Percentiles rank a stretch among this genome's conserved stretches.
Evolutionary conservation across 1,140 invertebrate species (phyloP).

Genomic region (Diploscapter pachys): DNA sequence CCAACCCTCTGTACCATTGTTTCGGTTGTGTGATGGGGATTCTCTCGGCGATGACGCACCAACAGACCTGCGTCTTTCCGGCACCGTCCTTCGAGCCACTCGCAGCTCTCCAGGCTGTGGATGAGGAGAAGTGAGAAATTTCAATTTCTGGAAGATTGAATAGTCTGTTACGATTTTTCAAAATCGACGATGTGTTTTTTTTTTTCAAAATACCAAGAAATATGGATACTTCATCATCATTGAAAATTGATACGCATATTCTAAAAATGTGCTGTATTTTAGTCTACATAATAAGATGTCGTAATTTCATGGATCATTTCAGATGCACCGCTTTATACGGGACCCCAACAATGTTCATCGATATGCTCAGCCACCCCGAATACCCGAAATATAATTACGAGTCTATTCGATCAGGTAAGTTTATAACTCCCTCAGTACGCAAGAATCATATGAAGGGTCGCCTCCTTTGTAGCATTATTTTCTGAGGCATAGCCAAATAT

Average conservation of each 20-base stretch:
- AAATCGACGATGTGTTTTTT: too few species aligned
- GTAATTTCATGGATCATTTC: slow-evolving; percentile 6
- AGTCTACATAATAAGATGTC: too few species aligned
- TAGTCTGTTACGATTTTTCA: too few species aligned
- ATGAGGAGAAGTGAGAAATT: slow-evolving; percentile 44
- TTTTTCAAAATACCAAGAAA: too few species aligned
- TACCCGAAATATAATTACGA: slow-evolving; percentile 48
- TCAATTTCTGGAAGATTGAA: background rate
- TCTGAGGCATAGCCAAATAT: too few species aligned
- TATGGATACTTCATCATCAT: too few species aligned
- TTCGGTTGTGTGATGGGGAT: slow-evolving; percentile 76
- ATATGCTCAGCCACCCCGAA: slow-evolving; percentile 67
- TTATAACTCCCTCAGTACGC: too few species aligned
- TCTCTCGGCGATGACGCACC: slow-evolving; percentile 67
- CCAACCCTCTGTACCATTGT: slow-evolving; percentile 88
- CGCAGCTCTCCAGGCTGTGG: slow-evolving; percentile 64
- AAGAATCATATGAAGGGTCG: too few species aligned
- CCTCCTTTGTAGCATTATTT: too few species aligned
- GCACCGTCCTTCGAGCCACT: slow-evolving; percentile 69
- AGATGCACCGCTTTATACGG: slow-evolving; percentile 78
- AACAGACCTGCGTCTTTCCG: slow-evolving; percentile 72
- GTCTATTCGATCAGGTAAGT: slow-evolving; percentile 44
- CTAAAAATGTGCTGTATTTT: too few species aligned
- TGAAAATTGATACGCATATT: too few species aligned
- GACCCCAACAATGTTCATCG: slow-evolving; percentile 94